A percentile compares a stretch with the other conserved stretches of the same genome.
phyloP scores from a whole-genome alignment of 2,113 vertebrate species.

The Mus musculus region GRCm39 chr1:133671501-133672000 shows the following conservation, averaged over 20 bases:
- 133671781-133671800: background rate
- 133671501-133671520: background rate
- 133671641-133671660: background rate
- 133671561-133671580: background rate
- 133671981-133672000: background rate
- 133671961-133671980: background rate
- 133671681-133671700: background rate
- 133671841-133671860: background rate
- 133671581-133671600: background rate
- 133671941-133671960: background rate
- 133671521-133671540: background rate
- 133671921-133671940: background rate
- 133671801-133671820: background rate
- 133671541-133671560: background rate
- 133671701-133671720: background rate
- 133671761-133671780: background rate
- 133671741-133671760: background rate
- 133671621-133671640: background rate
- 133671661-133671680: background rate
- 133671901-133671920: accelerated
- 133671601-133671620: background rate
- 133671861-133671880: background rate
- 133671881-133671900: background rate
- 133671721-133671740: background rate
- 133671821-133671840: background rate